phyloP scores from a whole-genome alignment of 2,888 invertebrate genomes.

The Saturnia pavonia region DNA sequence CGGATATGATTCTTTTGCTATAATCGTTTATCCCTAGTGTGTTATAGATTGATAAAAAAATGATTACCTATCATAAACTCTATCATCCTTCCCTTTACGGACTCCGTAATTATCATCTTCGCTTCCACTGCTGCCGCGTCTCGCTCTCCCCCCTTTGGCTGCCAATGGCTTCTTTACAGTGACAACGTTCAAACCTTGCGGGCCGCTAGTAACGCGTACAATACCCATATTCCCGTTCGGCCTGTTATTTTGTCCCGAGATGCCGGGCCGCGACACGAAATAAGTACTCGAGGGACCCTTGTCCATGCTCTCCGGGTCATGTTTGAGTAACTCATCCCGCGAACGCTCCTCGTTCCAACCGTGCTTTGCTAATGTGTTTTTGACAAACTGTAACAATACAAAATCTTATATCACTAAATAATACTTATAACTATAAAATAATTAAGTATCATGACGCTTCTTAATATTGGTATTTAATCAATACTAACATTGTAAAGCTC shows the following conservation, averaged over 20 bases:
- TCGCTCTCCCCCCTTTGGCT: slow-evolving; percentile 65
- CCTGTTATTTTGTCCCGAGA: slow-evolving; percentile 46
- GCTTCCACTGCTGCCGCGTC: slow-evolving; percentile 78
- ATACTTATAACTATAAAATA: not conserved
- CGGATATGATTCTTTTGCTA: too few species aligned
- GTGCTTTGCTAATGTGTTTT: slow-evolving; percentile 78
- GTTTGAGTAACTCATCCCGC: slow-evolving; percentile 75
- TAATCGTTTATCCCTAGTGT: too few species aligned
- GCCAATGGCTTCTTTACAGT: slow-evolving; percentile 46
- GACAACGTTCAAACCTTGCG: slow-evolving; percentile 35
- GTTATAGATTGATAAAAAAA: slow-evolving; percentile 6
- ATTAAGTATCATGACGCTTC: too few species aligned
- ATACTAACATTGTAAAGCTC: too few species aligned
- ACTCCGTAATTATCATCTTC: slow-evolving; percentile 84
- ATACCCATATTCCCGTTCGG: slow-evolving; percentile 47
- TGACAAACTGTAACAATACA: slow-evolving; percentile 69
- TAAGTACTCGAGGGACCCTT: slow-evolving; percentile 40
- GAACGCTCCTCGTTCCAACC: slow-evolving; percentile 81
- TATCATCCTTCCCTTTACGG: slow-evolving; percentile 82
- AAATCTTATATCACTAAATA: not conserved
- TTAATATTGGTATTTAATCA: too few species aligned
- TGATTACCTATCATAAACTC: slow-evolving; percentile 86
- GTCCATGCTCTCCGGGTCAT: slow-evolving; percentile 73
- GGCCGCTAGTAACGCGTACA: slow-evolving; percentile 52
- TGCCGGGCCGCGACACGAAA: slow-evolving; percentile 49